Evolutionary conservation across 2,113 vertebrate genomes (phyloP), one percentile per base, ranked within the genome.

Genomic region (Lasiurus borealis): DNA sequence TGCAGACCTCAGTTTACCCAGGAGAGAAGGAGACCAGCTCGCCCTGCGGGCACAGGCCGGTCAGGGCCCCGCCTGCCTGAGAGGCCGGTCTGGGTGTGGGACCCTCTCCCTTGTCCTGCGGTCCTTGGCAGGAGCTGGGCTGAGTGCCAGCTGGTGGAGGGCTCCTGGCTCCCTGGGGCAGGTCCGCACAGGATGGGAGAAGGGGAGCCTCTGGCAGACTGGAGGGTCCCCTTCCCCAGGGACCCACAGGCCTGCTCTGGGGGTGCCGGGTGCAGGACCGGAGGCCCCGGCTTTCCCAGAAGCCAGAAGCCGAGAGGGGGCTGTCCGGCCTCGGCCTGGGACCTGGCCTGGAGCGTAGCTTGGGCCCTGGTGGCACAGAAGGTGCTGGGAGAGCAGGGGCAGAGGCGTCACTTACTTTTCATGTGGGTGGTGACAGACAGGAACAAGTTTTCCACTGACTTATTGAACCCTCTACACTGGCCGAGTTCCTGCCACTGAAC

Each of bases 391-490:
- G 50, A 44, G 66, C 62, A 76, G 1, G 6, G 1, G 2, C 15
- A 1, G 3, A 15, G 27, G 16, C 6, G 16, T 77, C 92, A 98
- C 99, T 99, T 99, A 99, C 99, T 99, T 98, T 97, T 99, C 54
- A 99, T 98, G 31, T 98, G 98, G 64, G 98, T 98, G 9, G 98
- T 97, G 85, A 99, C 98, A 52, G 98, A 99, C 78, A 99, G 96
- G 98, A 99, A 98, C 46, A 99, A 85, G 90, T 99, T 98, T 96
- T 99, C 99, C 98, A 99, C 25, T 2, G 99, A 99, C 93, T 99
- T 99, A 95, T 99, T 98, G 81, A 99, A 99, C 85, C 98, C 95
- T 97, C 97, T 99, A 23, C 97, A 97, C 25, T 98, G 98, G 36
- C 97, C 94, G 0, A 98, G 97, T 31, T 98, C 98, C 99, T 99